Percentiles rank a stretch among this genome's conserved stretches.
Conservation (phyloP, 2,797 vertebrate species). For the Mustela erminea region DNA sequence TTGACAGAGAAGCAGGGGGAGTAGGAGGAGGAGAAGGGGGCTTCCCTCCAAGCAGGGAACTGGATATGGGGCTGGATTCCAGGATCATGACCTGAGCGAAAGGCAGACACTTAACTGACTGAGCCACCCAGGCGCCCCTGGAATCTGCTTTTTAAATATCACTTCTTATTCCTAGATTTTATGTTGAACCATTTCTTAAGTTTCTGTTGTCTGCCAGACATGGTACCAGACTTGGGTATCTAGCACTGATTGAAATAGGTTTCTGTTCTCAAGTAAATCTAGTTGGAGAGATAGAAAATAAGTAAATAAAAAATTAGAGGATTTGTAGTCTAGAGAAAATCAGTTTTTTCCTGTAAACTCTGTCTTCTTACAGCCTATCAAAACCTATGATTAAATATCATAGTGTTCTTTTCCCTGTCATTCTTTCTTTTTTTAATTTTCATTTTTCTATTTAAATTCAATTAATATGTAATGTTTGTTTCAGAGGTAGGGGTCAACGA, state of each 20-base stretch:
- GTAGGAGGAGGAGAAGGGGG: no score
- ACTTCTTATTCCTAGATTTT: slow-evolving; percentile 40
- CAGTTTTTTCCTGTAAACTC: background rate
- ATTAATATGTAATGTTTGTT: no score
- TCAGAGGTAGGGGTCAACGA: no score
- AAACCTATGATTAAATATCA: background rate
- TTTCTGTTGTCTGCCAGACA: background rate
- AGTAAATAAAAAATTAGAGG: background rate
- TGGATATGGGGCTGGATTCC: accelerated
- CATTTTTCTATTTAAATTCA: no score
- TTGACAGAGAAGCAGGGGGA: no score
- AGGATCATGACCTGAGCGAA: no score
- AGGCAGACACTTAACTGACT: no score
- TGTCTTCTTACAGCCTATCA: background rate
- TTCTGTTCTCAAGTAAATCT: background rate
- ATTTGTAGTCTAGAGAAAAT: slow-evolving; percentile 35
- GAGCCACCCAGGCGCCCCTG: background rate
- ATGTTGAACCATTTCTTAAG: slow-evolving; percentile 25
- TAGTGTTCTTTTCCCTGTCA: background rate
- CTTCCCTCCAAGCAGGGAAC: no score
- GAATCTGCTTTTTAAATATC: slow-evolving; percentile 30
- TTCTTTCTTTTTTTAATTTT: no score
- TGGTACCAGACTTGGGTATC: background rate
- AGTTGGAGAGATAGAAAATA: background rate
- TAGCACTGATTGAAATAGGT: background rate